These are phyloP conservation scores for Cyprinus carpio DNA, from an alignment of 2,113 vertebrate species.

Conservation along the genomic window DNA sequence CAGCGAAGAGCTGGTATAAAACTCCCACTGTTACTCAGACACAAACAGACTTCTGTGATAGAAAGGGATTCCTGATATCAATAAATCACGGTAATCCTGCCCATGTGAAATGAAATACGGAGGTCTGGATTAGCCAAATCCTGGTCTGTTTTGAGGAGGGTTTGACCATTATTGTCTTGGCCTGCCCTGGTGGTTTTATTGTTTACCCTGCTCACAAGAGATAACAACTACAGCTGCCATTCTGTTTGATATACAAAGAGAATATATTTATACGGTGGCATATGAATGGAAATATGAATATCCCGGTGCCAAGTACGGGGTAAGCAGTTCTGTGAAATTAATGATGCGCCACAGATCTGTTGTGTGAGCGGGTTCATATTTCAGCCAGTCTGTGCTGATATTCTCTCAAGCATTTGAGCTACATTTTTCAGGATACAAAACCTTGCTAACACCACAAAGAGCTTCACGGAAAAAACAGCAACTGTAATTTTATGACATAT, in stretches of 20 bases:
- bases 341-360: constrained; percentile 36
- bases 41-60: not conserved
- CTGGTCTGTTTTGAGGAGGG: constrained; percentile 15
- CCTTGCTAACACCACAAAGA: constrained; percentile 17
- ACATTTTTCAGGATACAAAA: constrained; percentile 12
- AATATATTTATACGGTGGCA: constrained; percentile 8
- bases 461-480: not conserved
- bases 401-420: constrained; percentile 14
- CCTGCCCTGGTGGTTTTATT: constrained; percentile 7
- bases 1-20: not conserved
- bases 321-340: constrained; percentile 34
- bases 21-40: not conserved
- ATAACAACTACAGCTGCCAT: constrained; percentile 37
- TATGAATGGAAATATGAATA: constrained; percentile 27
- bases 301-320: constrained; percentile 7
- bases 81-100: constrained; percentile 48
- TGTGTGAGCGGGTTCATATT: constrained; percentile 5
- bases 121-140: constrained; percentile 39
- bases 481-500: constrained; percentile 22
- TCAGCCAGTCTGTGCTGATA: constrained; percentile 16
- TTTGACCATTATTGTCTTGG: constrained; percentile 6
- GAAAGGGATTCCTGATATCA: constrained; percentile 28
- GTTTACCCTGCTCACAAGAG: constrained; percentile 16
- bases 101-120: constrained; percentile 34
- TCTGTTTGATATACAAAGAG: constrained; percentile 30